phyloP scores from a whole-genome alignment of 2,797 vertebrate genomes.

The Nyctalus aviator region DNA sequence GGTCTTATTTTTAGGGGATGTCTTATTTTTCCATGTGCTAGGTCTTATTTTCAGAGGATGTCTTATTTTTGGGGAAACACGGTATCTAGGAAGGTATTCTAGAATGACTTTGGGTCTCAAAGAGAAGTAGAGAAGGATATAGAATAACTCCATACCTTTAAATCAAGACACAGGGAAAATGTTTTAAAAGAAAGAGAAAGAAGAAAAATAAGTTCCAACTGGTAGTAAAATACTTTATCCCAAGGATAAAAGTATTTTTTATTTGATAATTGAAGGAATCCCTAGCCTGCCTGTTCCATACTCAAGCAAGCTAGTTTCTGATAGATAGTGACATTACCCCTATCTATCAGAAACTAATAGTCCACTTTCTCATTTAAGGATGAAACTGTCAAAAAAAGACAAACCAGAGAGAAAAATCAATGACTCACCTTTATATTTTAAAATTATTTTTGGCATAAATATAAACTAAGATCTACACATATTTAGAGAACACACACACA shows the following conservation, averaged over 20 bases:
- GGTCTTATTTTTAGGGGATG: too few species aligned
- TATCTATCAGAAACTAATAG: neutral
- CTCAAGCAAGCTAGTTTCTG: neutral
- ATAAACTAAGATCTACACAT: neutral
- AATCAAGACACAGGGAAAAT: neutral
- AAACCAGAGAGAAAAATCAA: constrained; percentile 31
- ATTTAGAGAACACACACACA: neutral
- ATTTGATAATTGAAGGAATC: neutral
- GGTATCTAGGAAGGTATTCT: constrained; percentile 21
- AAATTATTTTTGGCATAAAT: neutral
- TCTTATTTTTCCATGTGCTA: too few species aligned
- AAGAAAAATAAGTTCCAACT: neutral
- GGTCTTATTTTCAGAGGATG: too few species aligned
- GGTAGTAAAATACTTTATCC: constrained; percentile 31
- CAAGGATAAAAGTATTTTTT: neutral
- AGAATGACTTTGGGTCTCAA: neutral
- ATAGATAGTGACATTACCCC: neutral
- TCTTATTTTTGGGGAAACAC: too few species aligned
- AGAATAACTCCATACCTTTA: constrained; percentile 37
- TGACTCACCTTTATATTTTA: neutral
- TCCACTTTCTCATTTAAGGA: neutral
- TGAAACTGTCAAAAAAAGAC: neutral
- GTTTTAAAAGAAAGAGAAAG: neutral
- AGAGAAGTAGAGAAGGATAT: constrained; percentile 11
- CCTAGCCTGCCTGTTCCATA: neutral